These are phyloP conservation scores for Ammodytes marinus DNA, from an alignment of 2,113 vertebrate genomes.

Conservation along the genomic window DNA sequence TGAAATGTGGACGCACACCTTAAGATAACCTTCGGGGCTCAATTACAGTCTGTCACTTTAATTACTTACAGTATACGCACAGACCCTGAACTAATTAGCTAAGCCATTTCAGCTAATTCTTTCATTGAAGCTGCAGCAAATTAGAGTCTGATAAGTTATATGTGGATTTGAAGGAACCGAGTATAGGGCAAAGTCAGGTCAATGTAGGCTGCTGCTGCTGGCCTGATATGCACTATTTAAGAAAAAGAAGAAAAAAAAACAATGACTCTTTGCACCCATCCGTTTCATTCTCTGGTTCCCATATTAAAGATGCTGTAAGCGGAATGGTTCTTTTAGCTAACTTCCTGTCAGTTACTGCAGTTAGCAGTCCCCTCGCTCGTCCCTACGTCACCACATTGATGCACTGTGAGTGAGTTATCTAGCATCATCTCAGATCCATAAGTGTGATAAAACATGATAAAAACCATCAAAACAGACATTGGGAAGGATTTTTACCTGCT, in stretches of 20 bases:
- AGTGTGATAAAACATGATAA: too few species aligned
- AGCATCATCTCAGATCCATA: too few species aligned
- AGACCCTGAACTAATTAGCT: conserved; percentile 48
- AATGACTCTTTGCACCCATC: neutral
- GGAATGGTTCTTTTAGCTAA: too few species aligned
- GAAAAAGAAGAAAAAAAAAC: neutral
- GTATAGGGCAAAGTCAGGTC: neutral
- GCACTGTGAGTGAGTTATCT: too few species aligned
- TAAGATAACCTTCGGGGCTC: conserved; percentile 33
- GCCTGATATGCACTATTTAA: too few species aligned
- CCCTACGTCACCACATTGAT: too few species aligned
- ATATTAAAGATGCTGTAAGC: neutral
- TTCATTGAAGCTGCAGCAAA: conserved; percentile 15
- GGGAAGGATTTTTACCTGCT: too few species aligned
- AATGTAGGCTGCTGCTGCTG: neutral
- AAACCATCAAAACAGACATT: too few species aligned
- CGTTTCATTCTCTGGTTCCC: neutral
- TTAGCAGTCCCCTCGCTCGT: too few species aligned
- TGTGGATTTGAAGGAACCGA: neutral
- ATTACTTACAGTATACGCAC: conserved; percentile 36
- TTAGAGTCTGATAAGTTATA: neutral
- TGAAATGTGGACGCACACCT: conserved; percentile 16
- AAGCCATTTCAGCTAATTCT: conserved; percentile 20
- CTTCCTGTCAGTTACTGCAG: too few species aligned
- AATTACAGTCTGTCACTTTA: conserved; percentile 55